phyloP scores from a whole-genome alignment of 2,888 invertebrate genomes.

The Calliopum simillimum region DNA sequence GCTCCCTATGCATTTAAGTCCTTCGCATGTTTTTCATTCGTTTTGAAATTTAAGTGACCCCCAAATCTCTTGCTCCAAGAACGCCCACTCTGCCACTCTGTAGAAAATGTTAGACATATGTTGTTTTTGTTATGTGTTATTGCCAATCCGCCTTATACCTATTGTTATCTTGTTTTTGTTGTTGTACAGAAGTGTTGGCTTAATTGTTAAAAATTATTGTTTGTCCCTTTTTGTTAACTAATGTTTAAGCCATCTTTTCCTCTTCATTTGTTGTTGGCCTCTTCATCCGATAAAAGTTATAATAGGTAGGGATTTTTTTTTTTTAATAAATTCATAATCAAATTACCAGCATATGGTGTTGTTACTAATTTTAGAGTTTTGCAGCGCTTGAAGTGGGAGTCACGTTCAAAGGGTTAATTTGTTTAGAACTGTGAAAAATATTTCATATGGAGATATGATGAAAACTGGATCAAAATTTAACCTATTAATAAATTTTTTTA shows the following conservation, averaged over 20 bases:
- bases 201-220: conserved; percentile 20
- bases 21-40: conserved; percentile 24
- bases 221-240: not conserved
- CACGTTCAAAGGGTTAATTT: no score
- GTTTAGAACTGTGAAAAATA: no score
- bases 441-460: no score
- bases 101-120: no score
- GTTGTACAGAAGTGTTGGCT: conserved; percentile 18
- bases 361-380: not conserved
- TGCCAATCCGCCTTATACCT: not conserved
- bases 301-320: not conserved
- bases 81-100: no score
- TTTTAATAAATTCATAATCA: not conserved
- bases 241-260: no score
- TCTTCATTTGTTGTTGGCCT: no score
- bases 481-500: no score
- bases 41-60: conserved; percentile 19
- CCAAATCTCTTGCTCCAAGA: no score
- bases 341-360: not conserved
- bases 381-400: not conserved
- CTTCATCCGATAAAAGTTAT: conserved; percentile 17
- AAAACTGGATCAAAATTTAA: no score
- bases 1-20: conserved; percentile 26
- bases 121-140: no score
- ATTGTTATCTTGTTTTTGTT: not conserved